Evolutionary conservation across 2,888 invertebrate species (phyloP).

Genomic region (Minunthozetes semirufus): DNA sequence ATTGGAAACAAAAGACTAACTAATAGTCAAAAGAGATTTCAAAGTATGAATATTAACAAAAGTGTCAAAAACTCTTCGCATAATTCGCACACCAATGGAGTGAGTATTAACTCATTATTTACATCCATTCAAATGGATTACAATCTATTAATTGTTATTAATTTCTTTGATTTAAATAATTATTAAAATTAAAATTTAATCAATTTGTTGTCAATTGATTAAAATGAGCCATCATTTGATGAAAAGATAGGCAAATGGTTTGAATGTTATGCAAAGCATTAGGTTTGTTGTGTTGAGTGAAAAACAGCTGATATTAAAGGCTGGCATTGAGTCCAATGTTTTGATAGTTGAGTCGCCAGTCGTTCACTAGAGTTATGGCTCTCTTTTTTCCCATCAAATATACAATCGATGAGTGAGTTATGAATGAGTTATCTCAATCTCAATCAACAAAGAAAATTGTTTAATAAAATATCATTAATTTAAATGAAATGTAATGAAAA

Average conservation of each 20-base stretch:
- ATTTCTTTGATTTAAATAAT: not conserved
- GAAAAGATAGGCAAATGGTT: not conserved
- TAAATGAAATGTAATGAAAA: constrained; percentile 1
- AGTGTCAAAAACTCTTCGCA: not conserved
- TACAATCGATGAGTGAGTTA: not conserved
- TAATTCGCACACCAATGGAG: not conserved
- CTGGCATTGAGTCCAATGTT: not conserved
- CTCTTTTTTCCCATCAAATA: not conserved
- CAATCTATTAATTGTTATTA: too few species aligned
- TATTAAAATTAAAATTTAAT: not conserved
- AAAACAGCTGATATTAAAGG: constrained; percentile 17
- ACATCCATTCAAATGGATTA: too few species aligned
- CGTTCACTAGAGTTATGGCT: not conserved
- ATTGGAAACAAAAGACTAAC: not conserved
- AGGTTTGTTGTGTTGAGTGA: not conserved
- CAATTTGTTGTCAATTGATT: not conserved
- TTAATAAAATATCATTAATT: not conserved
- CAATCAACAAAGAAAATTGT: not conserved
- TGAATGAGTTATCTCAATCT: too few species aligned
- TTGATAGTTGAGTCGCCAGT: not conserved
- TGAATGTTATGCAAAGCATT: not conserved
- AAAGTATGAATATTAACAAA: constrained; percentile 21
- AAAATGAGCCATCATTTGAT: not conserved
- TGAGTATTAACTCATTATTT: too few species aligned
- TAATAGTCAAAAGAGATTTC: constrained; percentile 7